Evolutionary conservation across 2,888 invertebrate species (phyloP), one percentile per base, ranked within the genome.

Genomic region (Rotaria macrura): DNA sequence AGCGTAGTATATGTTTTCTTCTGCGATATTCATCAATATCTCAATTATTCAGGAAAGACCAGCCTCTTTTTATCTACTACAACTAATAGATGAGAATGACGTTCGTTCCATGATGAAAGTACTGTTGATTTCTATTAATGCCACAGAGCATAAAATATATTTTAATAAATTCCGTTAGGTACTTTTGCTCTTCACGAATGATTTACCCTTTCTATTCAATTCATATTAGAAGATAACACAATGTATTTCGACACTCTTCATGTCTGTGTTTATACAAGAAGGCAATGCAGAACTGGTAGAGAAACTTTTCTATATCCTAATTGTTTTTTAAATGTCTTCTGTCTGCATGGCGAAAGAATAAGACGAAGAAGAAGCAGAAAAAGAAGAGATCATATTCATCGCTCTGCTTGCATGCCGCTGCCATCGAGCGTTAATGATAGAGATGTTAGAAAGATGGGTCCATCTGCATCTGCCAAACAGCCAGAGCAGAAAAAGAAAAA

Each of bases 271-370:
- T 57, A 57, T 57, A 57, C 29, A 57, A 57, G 55, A 57, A 57
- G 55, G 55, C 55, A 57, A 57, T 57, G 55, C 25, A 57, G 55
- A 57, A 57, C 55, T 57, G 7, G 55, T n/a, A n/a, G n/a, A 57
- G 55, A 57, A 57, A 57, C 72, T 40, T 72, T 72, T 72, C 40
- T 72, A 20, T 38, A 7, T 72, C 72, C 72, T 72, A 72, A 72
- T 72, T 72, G 72, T 72, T 38, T 72, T 72, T 72, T 72, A 72
- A 72, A 72, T 40, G 72, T 72, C 72, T 72, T 38, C 72, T 72
- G 40, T 72, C 72, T 72, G 72, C 72, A 72, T 72, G 17, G 55
- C 55, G 55, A 12, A 57, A 57, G 55, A 57, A 57, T n/a, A n/a
- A n/a, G n/a, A n/a, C n/a, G n/a, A n/a, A n/a, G n/a, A n/a, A n/a